phyloP scores from a whole-genome alignment of 2,888 invertebrate genomes.

The Leptura quadrifasciata region DNA sequence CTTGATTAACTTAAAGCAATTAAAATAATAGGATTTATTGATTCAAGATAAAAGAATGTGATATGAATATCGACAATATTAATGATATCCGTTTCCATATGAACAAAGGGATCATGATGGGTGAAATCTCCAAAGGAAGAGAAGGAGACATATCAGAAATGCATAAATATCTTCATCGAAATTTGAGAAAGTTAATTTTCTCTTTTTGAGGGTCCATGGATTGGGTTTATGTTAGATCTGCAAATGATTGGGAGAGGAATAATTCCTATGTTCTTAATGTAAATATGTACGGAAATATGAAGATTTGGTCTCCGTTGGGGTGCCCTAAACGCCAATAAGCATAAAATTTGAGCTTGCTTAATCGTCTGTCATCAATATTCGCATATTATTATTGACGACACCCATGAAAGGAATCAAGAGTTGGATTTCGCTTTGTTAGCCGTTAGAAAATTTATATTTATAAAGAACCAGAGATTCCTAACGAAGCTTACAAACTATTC shows the following conservation, averaged over 20 bases:
- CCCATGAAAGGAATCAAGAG: constrained; percentile 94
- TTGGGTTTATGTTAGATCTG: too few relatives aligned
- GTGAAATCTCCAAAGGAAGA: constrained; percentile 68
- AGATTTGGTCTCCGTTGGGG: too few relatives aligned
- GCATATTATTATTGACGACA: constrained; percentile 94
- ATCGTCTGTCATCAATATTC: constrained; percentile 88
- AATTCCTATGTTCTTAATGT: too few relatives aligned
- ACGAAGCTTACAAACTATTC: constrained; percentile 69
- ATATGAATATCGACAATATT: constrained; percentile 79
- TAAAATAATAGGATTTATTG: constrained; percentile 84
- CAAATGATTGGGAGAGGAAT: too few relatives aligned
- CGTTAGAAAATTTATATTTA: constrained; percentile 83
- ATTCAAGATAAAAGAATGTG: constrained; percentile 82
- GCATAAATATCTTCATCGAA: constrained; percentile 74
- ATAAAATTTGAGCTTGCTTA: too few relatives aligned
- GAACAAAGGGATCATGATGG: constrained; percentile 79
- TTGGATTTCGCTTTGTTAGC: constrained; percentile 93
- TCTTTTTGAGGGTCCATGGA: too few relatives aligned
- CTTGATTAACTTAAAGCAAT: constrained; percentile 82
- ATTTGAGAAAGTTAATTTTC: constrained; percentile 66
- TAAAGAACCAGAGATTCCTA: constrained; percentile 75
- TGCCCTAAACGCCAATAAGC: too few relatives aligned
- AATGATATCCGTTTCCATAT: constrained; percentile 85
- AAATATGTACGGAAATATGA: too few relatives aligned
- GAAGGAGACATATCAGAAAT: constrained; percentile 70